A percentile compares a stretch with the other conserved stretches of the same genome.
Evolutionary conservation across 2,113 vertebrate genomes (phyloP).

Genomic region (Hypomesus transpacificus): DNA sequence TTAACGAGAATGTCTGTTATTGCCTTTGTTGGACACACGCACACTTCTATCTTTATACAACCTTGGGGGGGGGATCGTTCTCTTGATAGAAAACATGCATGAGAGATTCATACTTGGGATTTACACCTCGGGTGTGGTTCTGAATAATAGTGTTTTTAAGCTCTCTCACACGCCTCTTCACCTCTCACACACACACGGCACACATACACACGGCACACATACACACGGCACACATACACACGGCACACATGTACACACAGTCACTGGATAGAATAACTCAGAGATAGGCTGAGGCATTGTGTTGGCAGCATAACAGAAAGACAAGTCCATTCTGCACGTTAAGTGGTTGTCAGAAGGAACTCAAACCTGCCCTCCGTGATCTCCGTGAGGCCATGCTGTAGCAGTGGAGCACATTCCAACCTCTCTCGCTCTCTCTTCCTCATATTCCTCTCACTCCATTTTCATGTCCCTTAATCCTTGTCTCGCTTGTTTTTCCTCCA

Average conservation of each 20-base stretch:
- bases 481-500: not conserved
- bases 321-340: conserved; percentile 17
- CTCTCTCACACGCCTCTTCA: not conserved
- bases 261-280: not conserved
- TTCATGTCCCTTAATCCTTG: not conserved
- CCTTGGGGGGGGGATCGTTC: conserved; percentile 60
- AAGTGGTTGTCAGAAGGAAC: conserved; percentile 32
- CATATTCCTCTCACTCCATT: not conserved
- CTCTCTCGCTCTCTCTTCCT: not conserved
- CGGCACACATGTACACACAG: not conserved
- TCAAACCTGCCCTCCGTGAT: not conserved
- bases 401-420: not conserved
- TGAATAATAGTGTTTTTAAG: conserved; percentile 65
- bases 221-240: not conserved
- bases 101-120: conserved; percentile 63
- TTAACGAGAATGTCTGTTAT: not conserved
- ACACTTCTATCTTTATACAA: conserved; percentile 35
- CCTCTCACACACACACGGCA: conserved; percentile 44
- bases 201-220: not conserved
- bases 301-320: conserved; percentile 58
- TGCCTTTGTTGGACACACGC: not conserved
- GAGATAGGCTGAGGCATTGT: conserved; percentile 1
- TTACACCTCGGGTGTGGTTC: conserved; percentile 64
- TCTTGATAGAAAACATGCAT: conserved; percentile 59
- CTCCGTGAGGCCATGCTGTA: not conserved